phyloP scores from a whole-genome alignment of 2,888 invertebrate genomes.

The Cremastobaeus sp. region DNA sequence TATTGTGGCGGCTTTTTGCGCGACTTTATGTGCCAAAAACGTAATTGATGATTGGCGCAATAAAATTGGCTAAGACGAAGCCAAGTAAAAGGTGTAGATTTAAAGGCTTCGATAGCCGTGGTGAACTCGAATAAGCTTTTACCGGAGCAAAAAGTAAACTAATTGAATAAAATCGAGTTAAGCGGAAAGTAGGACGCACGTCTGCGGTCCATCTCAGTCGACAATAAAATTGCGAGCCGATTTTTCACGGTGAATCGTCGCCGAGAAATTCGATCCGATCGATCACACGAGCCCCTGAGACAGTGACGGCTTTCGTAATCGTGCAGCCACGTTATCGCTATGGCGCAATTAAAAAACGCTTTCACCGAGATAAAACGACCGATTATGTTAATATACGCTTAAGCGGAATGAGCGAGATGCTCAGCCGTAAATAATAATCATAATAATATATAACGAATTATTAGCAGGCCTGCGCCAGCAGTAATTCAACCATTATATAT shows the following conservation, averaged over 20 bases:
- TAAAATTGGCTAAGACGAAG: slow-evolving; percentile 40
- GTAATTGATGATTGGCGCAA: slow-evolving; percentile 8
- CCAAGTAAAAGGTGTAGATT: slow-evolving; percentile 43
- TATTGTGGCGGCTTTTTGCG: too few species aligned
- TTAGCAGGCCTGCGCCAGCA: slow-evolving; percentile 32
- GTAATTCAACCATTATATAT: slow-evolving; percentile 55
- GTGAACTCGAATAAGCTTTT: slow-evolving; percentile 26
- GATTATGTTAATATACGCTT: slow-evolving; percentile 42
- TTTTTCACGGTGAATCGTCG: slow-evolving; percentile 22
- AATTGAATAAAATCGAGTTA: slow-evolving; percentile 53
- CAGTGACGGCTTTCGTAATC: slow-evolving; percentile 26
- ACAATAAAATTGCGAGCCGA: slow-evolving; percentile 21
- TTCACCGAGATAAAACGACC: slow-evolving; percentile 27
- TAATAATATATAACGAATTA: slow-evolving; percentile 55
- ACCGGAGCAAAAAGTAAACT: slow-evolving; percentile 34
- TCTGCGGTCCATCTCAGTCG: slow-evolving; percentile 32
- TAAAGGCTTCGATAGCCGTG: slow-evolving; percentile 42
- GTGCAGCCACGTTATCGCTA: slow-evolving; percentile 6
- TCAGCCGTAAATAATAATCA: slow-evolving; percentile 51
- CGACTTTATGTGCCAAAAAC: slow-evolving; percentile 18
- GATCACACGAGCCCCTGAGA: slow-evolving; percentile 8
- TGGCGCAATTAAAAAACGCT: slow-evolving; percentile 20
- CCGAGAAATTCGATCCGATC: slow-evolving; percentile 23
- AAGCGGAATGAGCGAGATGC: slow-evolving; percentile 18
- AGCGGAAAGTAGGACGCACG: slow-evolving; percentile 38